A percentile compares a stretch with the other conserved stretches of the same genome.
Evolutionary conservation across 2,888 invertebrate species (phyloP).

Genomic region (Xylocampa areola): DNA sequence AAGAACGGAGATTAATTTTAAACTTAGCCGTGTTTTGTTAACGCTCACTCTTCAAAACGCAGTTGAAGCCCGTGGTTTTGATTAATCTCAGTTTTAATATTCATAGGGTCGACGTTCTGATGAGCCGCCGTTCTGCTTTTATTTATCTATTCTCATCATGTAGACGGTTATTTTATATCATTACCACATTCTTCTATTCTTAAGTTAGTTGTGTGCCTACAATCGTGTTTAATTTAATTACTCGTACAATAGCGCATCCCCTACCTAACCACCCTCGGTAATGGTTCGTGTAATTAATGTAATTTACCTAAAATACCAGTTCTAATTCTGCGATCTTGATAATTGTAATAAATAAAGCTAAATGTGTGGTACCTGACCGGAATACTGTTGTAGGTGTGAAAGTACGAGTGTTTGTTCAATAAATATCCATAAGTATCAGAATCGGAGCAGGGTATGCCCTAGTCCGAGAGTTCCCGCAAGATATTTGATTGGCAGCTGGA

Average conservation of each 20-base stretch:
- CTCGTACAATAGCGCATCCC: constrained; percentile 10
- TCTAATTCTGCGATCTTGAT: constrained; percentile 32
- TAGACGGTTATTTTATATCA: constrained; percentile 15
- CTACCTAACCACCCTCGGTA: constrained; percentile 9
- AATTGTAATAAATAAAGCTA: constrained; percentile 38
- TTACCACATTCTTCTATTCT: constrained; percentile 13
- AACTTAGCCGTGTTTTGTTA: constrained; percentile 28
- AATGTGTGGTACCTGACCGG: constrained; percentile 40
- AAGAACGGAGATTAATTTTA: constrained; percentile 31
- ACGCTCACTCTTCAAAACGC: constrained; percentile 5
- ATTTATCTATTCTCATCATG: constrained; percentile 29
- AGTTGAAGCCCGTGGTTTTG: constrained; percentile 19
- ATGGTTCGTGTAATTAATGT: constrained; percentile 9
- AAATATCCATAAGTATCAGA: constrained; percentile 26
- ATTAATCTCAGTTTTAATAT: constrained; percentile 46
- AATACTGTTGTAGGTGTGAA: constrained; percentile 38
- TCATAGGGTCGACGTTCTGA: constrained; percentile 24
- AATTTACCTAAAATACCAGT: constrained; percentile 17
- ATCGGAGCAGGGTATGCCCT: constrained; percentile 47
- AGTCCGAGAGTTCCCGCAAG: constrained; percentile 28
- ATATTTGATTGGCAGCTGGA: constrained; percentile 43
- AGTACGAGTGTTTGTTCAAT: constrained; percentile 42
- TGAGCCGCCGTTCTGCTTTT: constrained; percentile 18
- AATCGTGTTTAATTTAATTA: constrained; percentile 30
- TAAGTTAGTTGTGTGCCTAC: constrained; percentile 3